phyloP scores from a whole-genome alignment of 2,888 invertebrate genomes.

The Dusona sp. region DNA sequence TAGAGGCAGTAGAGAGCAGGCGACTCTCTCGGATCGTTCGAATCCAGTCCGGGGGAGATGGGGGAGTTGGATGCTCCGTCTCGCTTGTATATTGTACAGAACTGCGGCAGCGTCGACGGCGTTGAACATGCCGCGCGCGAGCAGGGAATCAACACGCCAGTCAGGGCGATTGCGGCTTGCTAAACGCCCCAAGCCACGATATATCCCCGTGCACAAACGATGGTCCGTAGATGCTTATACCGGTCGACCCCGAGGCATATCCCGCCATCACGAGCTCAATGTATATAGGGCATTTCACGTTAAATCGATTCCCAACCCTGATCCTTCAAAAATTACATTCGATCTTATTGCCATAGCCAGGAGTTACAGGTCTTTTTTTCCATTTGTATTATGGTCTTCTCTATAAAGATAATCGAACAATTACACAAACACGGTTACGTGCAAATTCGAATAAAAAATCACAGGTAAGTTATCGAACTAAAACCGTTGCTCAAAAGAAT shows the following conservation, averaged over 20 bases:
- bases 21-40: constrained; percentile 58
- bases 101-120: constrained; percentile 61
- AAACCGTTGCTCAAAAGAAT: background rate
- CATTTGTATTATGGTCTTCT: too few species aligned
- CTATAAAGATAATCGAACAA: background rate
- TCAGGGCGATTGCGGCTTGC: constrained; percentile 81
- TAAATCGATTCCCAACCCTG: background rate
- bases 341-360: background rate
- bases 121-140: constrained; percentile 61
- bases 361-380: background rate
- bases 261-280: constrained; percentile 27
- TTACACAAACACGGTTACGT: background rate
- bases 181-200: constrained; percentile 81
- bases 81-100: constrained; percentile 60
- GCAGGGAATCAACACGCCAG: constrained; percentile 79
- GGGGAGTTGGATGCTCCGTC: constrained; percentile 72
- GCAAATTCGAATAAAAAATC: background rate
- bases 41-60: constrained; percentile 71
- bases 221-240: constrained; percentile 78
- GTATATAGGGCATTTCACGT: constrained; percentile 23
- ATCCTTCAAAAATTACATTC: background rate
- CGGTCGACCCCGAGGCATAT: constrained; percentile 76
- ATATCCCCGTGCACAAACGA: constrained; percentile 69
- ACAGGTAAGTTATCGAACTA: too few species aligned
- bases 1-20: constrained; percentile 72